Conservation (phyloP, 2,888 invertebrate species). For the Brenthis hecate region DNA sequence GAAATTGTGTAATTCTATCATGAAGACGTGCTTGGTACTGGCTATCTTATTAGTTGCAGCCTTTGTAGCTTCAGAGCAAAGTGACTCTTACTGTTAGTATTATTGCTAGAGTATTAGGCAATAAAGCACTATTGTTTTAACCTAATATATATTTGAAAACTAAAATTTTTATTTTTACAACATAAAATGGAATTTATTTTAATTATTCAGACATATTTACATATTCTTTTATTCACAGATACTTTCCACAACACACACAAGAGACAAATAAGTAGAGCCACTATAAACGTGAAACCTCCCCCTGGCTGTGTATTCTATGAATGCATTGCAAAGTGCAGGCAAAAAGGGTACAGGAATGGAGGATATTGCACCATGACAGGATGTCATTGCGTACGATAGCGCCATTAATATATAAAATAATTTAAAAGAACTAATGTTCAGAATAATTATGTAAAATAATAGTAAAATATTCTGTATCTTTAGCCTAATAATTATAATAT, state of each 20-base stretch:
- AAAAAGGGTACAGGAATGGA: conserved; percentile 52
- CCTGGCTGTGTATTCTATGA: conserved; percentile 60
- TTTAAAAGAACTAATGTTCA: neutral
- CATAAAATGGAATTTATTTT: no score
- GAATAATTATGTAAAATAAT: neutral
- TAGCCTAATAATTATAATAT: neutral
- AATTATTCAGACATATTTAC: neutral
- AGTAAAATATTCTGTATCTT: neutral
- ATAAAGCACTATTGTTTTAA: no score
- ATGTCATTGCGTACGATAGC: conserved; percentile 54
- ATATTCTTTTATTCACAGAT: conserved; percentile 28
- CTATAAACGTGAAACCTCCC: conserved; percentile 53
- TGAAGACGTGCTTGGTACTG: conserved; percentile 54
- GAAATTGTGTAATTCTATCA: conserved; percentile 46
- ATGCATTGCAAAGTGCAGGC: conserved; percentile 59
- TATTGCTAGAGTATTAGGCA: neutral
- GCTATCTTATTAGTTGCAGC: conserved; percentile 45
- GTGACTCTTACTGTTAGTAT: conserved; percentile 23
- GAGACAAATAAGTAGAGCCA: conserved; percentile 37
- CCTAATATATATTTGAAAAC: no score
- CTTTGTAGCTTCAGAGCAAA: conserved; percentile 34
- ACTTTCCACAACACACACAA: conserved; percentile 31
- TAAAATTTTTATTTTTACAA: no score
- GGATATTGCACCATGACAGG: conserved; percentile 65
- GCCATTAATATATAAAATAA: neutral